Conservation (phyloP, 35 echinoderm and acorn worm genomes). For the Acanthaster planci region DNA sequence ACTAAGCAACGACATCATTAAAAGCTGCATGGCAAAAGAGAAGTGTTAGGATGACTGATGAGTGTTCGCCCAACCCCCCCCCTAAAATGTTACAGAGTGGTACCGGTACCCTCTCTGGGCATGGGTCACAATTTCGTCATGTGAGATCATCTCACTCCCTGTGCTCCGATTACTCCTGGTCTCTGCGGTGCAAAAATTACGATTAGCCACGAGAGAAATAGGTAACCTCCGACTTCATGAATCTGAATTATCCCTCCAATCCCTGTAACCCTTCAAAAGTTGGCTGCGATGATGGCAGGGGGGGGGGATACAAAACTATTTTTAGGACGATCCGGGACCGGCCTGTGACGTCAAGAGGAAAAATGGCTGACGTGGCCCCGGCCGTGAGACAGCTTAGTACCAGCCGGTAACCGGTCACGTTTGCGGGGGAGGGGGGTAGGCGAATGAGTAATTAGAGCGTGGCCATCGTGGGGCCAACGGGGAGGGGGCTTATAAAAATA, state of each 20-base stretch:
- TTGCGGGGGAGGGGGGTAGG: not conserved
- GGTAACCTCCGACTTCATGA: not conserved
- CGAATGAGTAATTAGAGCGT: slow-evolving; percentile 2
- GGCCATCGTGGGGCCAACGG: not conserved
- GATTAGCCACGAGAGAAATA: not conserved
- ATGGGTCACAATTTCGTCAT: not conserved
- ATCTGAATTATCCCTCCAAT: not conserved
- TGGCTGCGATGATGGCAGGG: not conserved
- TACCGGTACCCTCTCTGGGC: not conserved
- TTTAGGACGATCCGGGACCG: not conserved
- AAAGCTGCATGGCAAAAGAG: too few relatives aligned
- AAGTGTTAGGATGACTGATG: not conserved
- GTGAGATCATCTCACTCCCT: not conserved
- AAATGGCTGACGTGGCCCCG: not conserved
- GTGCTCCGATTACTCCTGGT: not conserved
- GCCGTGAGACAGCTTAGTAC: not conserved
- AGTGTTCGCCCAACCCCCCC: not conserved
- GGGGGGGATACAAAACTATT: not conserved
- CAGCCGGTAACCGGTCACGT: slow-evolving; percentile 24
- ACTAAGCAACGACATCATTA: too few relatives aligned
- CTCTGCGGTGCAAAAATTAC: not conserved
- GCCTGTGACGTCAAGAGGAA: slow-evolving; percentile 18
- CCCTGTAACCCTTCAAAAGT: not conserved
- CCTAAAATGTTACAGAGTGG: not conserved
- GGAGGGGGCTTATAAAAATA: slow-evolving; percentile 28